Conservation (phyloP, 2,113 vertebrate species). For the Phaetusa simplex region DNA sequence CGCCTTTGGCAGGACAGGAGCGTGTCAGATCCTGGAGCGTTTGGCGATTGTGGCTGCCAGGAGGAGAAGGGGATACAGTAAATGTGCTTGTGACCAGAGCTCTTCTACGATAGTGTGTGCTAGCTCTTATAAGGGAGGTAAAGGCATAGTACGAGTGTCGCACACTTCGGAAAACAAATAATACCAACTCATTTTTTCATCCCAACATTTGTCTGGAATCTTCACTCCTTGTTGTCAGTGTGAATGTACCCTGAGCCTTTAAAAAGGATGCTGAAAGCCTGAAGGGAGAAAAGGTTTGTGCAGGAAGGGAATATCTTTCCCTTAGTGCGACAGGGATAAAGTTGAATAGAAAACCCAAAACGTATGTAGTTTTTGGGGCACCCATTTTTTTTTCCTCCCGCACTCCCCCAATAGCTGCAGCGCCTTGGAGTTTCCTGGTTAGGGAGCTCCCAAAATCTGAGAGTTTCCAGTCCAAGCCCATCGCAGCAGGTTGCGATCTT, state of each 20-base stretch:
- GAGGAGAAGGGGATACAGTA: background rate
- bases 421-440: background rate
- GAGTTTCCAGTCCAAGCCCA: background rate
- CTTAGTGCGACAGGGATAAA: background rate
- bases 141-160: background rate
- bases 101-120: fast-evolving
- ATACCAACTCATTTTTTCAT: background rate
- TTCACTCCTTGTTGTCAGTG: background rate
- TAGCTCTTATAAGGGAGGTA: background rate
- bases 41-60: background rate
- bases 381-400: background rate
- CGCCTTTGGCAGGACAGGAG: background rate
- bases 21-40: background rate
- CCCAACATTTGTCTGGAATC: background rate
- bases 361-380: background rate
- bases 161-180: background rate
- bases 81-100: background rate
- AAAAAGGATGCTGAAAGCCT: background rate
- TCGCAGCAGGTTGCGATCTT: too few relatives aligned
- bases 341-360: background rate
- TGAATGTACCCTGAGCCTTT: background rate
- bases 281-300: background rate
- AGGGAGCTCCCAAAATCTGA: background rate
- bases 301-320: background rate
- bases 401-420: background rate